Evolutionary conservation across 2,888 invertebrate species (phyloP).

Genomic region (Mythimna loreyi): DNA sequence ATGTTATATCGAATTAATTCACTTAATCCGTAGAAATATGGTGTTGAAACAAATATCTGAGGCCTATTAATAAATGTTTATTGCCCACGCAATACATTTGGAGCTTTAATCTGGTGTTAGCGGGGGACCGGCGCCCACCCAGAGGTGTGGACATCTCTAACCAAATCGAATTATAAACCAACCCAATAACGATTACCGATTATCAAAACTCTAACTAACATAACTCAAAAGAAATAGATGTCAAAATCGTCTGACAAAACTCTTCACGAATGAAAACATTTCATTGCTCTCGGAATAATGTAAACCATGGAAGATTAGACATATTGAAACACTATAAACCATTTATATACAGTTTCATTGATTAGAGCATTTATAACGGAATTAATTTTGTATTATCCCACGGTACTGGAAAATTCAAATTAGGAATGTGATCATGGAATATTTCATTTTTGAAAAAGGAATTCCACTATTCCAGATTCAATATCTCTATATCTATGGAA

Average conservation of each 20-base stretch:
- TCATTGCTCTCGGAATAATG: slow-evolving; percentile 68
- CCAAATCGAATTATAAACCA: slow-evolving; percentile 85
- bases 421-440: slow-evolving; percentile 17
- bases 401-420: slow-evolving; percentile 59
- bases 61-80: slow-evolving; percentile 85
- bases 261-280: slow-evolving; percentile 44
- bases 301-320: slow-evolving; percentile 78
- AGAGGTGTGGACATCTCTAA: slow-evolving; percentile 86
- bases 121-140: slow-evolving; percentile 88
- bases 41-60: slow-evolving; percentile 85
- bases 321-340: slow-evolving; percentile 76
- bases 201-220: slow-evolving; percentile 32
- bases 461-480: slow-evolving; percentile 2
- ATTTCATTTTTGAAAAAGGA: slow-evolving; percentile 19
- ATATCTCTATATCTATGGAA: slow-evolving; percentile 44
- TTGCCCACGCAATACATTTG: slow-evolving; percentile 82
- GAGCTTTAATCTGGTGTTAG: slow-evolving; percentile 83
- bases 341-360: slow-evolving; percentile 78
- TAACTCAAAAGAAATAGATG: slow-evolving; percentile 63
- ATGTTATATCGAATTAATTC: slow-evolving; percentile 76
- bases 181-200: slow-evolving; percentile 64
- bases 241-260: slow-evolving; percentile 60
- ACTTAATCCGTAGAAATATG: slow-evolving; percentile 79
- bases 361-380: slow-evolving; percentile 74
- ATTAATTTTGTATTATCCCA: slow-evolving; percentile 70